phyloP scores from a whole-genome alignment of 2,113 vertebrate species.

The Struthidea cinerea region DNA sequence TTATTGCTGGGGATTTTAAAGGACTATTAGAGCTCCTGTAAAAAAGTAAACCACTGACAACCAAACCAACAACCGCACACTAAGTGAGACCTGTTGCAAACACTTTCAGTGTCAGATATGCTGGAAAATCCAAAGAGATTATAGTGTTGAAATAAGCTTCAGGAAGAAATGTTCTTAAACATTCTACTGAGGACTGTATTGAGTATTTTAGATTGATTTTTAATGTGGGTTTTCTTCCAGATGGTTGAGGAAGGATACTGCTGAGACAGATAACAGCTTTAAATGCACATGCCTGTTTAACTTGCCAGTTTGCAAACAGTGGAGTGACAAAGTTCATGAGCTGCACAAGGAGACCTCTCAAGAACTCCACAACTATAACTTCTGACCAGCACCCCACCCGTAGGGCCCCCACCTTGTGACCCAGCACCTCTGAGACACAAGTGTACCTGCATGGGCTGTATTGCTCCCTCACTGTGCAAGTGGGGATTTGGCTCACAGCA shows the following conservation, averaged over 20 bases:
- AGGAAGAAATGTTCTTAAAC: neutral
- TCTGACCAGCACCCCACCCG: neutral
- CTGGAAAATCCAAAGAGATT: neutral
- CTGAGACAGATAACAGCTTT: neutral
- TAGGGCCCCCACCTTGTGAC: neutral
- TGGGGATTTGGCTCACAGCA: neutral
- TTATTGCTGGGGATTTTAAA: neutral
- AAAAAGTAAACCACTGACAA: neutral
- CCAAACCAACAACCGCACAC: neutral
- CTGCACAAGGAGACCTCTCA: neutral
- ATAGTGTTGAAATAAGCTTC: neutral
- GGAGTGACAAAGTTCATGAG: neutral
- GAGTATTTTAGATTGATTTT: neutral
- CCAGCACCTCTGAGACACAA: neutral
- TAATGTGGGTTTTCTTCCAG: neutral
- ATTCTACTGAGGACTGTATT: neutral
- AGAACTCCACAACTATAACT: neutral
- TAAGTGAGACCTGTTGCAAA: neutral
- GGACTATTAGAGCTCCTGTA: neutral
- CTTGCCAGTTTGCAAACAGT: neutral
- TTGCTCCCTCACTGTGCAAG: neutral
- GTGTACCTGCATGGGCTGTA: no score
- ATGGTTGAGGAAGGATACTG: neutral
- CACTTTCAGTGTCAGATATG: neutral
- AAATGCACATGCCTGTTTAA: neutral